Conservation (phyloP, 2,797 vertebrate species). For the Staurois parvus region DNA sequence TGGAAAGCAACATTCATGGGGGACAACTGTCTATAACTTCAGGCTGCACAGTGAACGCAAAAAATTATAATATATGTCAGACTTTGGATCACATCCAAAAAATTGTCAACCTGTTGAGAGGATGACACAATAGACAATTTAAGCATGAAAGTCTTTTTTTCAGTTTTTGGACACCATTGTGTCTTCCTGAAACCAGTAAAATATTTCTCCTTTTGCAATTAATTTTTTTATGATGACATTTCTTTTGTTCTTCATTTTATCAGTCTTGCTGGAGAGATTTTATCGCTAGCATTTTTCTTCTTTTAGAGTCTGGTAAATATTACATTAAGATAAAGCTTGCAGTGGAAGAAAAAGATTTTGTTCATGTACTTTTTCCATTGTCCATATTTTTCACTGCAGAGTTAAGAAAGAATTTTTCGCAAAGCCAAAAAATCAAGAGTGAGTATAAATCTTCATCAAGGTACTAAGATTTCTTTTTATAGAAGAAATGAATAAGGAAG, state of each 20-base stretch:
- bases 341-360: slow-evolving; percentile 13
- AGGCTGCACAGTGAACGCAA: slow-evolving; percentile 18
- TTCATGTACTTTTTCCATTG: not conserved
- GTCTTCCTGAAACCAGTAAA: not conserved
- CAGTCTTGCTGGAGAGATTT: slow-evolving; percentile 36
- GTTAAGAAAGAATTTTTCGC: slow-evolving; percentile 42
- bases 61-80: slow-evolving; percentile 6
- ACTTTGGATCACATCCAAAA: slow-evolving; percentile 20
- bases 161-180: slow-evolving; percentile 8
- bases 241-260: slow-evolving; percentile 27
- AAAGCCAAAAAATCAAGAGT: slow-evolving; percentile 23
- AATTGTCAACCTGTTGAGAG: not conserved
- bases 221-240: slow-evolving; percentile 5
- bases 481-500: slow-evolving; percentile 21
- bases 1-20: slow-evolving; percentile 13
- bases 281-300: slow-evolving; percentile 2
- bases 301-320: not conserved
- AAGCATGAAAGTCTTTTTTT: not conserved
- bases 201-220: slow-evolving; percentile 9
- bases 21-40: not conserved
- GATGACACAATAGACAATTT: not conserved
- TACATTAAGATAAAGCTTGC: slow-evolving; percentile 26
- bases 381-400: slow-evolving; percentile 29
- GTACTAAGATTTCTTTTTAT: slow-evolving; percentile 15
- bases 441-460: slow-evolving; percentile 37